phyloP scores from a whole-genome alignment of 2,113 vertebrate genomes.

The Pterophyllum scalare region DNA sequence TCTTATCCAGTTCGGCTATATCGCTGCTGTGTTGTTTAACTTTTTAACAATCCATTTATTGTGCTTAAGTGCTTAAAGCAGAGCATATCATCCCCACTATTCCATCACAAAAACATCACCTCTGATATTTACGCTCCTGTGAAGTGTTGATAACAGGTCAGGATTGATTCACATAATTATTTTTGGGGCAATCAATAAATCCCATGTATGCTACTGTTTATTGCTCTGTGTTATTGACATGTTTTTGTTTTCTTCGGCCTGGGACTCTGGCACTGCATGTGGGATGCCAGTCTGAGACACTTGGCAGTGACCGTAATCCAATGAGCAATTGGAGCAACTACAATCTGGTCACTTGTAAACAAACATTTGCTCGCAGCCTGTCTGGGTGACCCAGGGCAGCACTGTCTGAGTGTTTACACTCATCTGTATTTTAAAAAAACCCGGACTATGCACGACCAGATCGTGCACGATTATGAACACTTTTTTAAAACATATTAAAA shows the following conservation, averaged over 20 bases:
- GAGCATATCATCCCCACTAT: not conserved
- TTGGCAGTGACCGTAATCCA: slow-evolving; percentile 33
- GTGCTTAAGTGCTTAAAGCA: not conserved
- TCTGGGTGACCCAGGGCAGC: not conserved
- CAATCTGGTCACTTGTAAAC: slow-evolving; percentile 45
- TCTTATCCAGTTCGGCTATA: no score
- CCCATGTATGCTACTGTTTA: not conserved
- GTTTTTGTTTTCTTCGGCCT: slow-evolving; percentile 19
- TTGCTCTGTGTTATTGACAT: not conserved
- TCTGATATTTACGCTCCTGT: not conserved
- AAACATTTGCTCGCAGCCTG: slow-evolving; percentile 30
- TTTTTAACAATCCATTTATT: not conserved
- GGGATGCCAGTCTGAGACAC: slow-evolving; percentile 14
- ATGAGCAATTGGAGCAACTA: slow-evolving; percentile 19
- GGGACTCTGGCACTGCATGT: not conserved
- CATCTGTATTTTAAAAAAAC: not conserved
- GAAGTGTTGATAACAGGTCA: not conserved
- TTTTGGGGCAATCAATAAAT: slow-evolving; percentile 16
- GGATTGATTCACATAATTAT: not conserved
- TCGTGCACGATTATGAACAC: not conserved
- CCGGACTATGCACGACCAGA: not conserved
- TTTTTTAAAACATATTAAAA: not conserved
- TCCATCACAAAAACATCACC: not conserved
- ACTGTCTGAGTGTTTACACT: not conserved
- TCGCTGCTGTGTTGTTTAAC: not conserved